Base-by-base conservation (phyloP, 2,888 invertebrate species). In the Cryptocephalus primarius region DNA sequence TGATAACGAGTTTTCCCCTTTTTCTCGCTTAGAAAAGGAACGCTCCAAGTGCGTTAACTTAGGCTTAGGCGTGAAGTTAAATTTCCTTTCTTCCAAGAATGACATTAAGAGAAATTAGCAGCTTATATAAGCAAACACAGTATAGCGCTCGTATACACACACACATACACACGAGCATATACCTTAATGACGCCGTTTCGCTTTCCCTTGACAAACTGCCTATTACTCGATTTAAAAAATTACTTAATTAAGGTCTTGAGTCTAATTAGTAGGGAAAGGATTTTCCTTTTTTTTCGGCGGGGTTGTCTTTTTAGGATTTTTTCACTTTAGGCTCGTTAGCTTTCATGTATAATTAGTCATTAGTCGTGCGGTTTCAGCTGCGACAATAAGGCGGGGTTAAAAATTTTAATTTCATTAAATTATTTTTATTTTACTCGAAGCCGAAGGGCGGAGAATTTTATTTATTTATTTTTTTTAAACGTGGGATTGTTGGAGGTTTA, bases 161-260 rank as follows among this genome's bases (percentile, higher is more conserved):
- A 55, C 46, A 57, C 58, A 57, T 57, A 22, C 22, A 22, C 22
- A 6, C 22, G 22, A 2, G 2, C 22, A 6, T 22, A 6, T 48
- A 53, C 54, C 51, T 53, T 56, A 51, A 55, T 56, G 60, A 55
- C 52, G 55, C 52, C 47, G 57, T 59, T 61, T 53, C 46, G 57
- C 60, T 62, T 53, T 58, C 61, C 60, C 60, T 51, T 54, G 56
- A 56, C 55, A 60, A 48, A 50, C 53, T 60, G 48, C 59, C 55
- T 55, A 61, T 61, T 72, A 72, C 75, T 76, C 75, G 75, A 77
- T 77, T 77, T 22, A 22, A 77, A 77, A 77, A 77, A 77, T 76
- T 75, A 77, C 77, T 77, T 76, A 77, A 77, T 77, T 77, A 77
- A 75, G 75, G 74, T 76, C 76, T 77, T 76, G 75, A 75, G 74